Evolutionary conservation across 2,888 invertebrate genomes (phyloP).

Genomic region (Pinctada fucata): DNA sequence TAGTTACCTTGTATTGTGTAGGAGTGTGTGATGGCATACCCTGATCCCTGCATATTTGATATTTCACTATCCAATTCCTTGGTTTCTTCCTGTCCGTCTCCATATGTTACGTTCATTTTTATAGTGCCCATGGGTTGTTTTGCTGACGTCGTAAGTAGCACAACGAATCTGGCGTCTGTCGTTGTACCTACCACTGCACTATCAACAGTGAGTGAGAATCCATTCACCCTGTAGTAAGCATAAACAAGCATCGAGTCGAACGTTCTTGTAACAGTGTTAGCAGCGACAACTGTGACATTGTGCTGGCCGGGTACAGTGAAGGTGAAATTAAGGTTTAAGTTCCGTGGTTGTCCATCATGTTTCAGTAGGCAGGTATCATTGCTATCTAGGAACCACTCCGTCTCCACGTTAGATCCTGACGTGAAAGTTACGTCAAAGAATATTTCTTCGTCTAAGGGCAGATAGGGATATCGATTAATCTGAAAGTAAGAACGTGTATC

Average conservation of each 20-base stretch:
- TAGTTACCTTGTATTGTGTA: constrained; percentile 43
- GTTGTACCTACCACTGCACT: constrained; percentile 12
- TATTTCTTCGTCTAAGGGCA: constrained; percentile 3
- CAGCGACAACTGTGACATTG: constrained; percentile 18
- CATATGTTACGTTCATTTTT: constrained; percentile 20
- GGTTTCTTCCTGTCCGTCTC: constrained; percentile 9
- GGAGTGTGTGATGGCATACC: constrained; percentile 8
- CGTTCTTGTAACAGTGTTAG: constrained; percentile 8
- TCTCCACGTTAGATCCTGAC: constrained; percentile 26
- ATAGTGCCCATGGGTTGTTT: constrained; percentile 20
- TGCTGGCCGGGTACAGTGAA: constrained; percentile 2
- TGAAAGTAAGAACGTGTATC: not conserved
- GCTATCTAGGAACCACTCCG: constrained; percentile 14
- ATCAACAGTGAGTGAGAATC: constrained; percentile 4
- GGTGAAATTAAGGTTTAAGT: not conserved
- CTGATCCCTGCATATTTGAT: constrained; percentile 9
- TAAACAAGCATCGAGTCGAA: not conserved
- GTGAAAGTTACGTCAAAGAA: constrained; percentile 8
- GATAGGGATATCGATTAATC: constrained; percentile 8
- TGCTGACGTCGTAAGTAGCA: constrained; percentile 1
- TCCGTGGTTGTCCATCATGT: not conserved
- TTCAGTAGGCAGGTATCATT: not conserved
- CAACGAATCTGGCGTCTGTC: not conserved
- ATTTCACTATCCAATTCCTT: not conserved
- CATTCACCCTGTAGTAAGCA: constrained; percentile 17